Base-by-base conservation (phyloP, 2,113 vertebrate genomes). In the Boleophthalmus pectinirostris region DNA sequence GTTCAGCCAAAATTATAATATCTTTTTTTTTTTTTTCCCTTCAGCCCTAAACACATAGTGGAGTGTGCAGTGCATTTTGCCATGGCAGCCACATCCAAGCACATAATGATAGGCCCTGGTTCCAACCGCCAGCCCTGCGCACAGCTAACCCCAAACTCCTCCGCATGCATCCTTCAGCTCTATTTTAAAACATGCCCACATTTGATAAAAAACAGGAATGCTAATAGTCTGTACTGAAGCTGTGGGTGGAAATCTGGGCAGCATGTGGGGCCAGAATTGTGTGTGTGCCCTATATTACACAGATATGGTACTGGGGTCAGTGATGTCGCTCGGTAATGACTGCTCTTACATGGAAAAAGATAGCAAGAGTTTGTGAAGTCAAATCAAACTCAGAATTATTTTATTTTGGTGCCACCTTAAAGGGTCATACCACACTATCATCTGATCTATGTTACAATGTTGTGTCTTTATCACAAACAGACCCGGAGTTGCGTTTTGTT, bases 61-160 rank as follows among this genome's bases (percentile, higher is more conserved):
- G 81, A 86, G 72, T 69, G 57, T 83, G 82, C 66, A 73, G 38
- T 20, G 53, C 77, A 83, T 83, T 68, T 73, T 13, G 65, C 51
- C 51, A 77, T 53, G 61, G 47, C 35, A 61, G 53, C 68, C 91
- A 87, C 89, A 90, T 87, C 82, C 73, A 85, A 85, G 79, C 70
- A 78, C 49, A 1, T 93, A 93, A 93, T 92, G 81, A 93, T 63
- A 92, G 89, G 79, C 75, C 53, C 1, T 47, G 23, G 12, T 47
- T 54, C 72, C 72, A 72, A 63, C 75, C 60, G 29, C 73, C 20
- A 66, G 71, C 68, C 68, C 70, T 73, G 79, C 74, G 74, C 77
- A 35, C 38, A 73, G 70, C 80, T 82, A 76, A 69, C 82, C 69
- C 66, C 29, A 60, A 64, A 57, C 1, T 46, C 45, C 58, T 23